These are phyloP conservation scores for Notodonta ziczac DNA, from an alignment of 2,888 invertebrate species.

Conservation along the genomic window DNA sequence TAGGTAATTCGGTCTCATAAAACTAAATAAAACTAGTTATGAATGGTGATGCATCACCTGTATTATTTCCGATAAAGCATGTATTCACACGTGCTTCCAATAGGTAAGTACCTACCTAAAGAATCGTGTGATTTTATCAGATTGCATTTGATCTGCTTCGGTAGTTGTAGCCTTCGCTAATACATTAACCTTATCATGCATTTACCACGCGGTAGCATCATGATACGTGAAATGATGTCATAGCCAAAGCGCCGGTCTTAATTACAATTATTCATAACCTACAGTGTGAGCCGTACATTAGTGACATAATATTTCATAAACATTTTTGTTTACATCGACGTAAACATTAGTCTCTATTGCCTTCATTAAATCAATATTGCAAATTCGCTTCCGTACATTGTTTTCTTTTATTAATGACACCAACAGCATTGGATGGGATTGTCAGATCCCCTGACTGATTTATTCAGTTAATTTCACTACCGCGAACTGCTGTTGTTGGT, in stretches of 20 bases:
- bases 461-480: not conserved
- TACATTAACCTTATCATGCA: conserved; percentile 5
- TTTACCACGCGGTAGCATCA: not conserved
- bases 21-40: too few relatives aligned
- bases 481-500: not conserved
- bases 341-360: not conserved
- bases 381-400: not conserved
- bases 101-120: not conserved
- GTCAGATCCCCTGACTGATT: not conserved
- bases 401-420: not conserved
- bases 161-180: not conserved
- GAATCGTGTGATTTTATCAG: not conserved
- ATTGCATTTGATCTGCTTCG: conserved; percentile 3
- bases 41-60: too few relatives aligned
- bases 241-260: not conserved
- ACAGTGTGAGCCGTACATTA: not conserved
- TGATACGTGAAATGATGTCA: conserved; percentile 1
- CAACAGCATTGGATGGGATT: not conserved
- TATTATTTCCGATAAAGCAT: not conserved
- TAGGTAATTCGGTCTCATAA: too few relatives aligned
- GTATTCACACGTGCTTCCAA: not conserved
- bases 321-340: not conserved
- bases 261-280: not conserved
- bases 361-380: not conserved
- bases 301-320: not conserved